Evolutionary conservation across 2,797 vertebrate species (phyloP), one percentile per base, ranked within the genome.

Genomic region (Huso huso): DNA sequence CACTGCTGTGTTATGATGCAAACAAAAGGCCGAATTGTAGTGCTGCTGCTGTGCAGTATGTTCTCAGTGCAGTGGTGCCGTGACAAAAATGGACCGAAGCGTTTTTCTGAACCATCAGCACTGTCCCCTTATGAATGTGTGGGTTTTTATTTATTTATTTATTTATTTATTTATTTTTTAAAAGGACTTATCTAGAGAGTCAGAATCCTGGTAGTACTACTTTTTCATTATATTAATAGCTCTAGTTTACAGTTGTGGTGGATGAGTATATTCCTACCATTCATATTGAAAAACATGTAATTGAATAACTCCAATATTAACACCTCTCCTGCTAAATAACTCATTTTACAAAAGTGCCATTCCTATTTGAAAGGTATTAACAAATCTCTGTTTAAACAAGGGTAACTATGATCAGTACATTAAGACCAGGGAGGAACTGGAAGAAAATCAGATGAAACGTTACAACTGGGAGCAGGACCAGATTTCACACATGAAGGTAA

Each of bases 391-490:
- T 79, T 75, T 75, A 61, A 71, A 66, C 65, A 71, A 99, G 97
- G 97, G 97, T 76, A 99, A 99, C 79, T 99, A 97, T 10, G 96
- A 99, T 80, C 97, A 99, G 82, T 99, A 99, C 52, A 84, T 98
- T 64, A 99, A 99, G 87, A 99, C 97, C 4, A 93, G 97, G 71
- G 86, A 95, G 77, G 96, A 99, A 78, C 82, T 99, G 80, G 97
- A 99, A 76, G 97, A 98, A 82, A 97, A 99, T 81, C 97, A 99
- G 80, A 99, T 99, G 96, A 99, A 99, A 78, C 89, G 96, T 67
- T 99, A 97, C 77, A 97, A 99, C 79, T 99, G 97, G 97, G 97
- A 98, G 73, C 96, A 98, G 73, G 97, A 99, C 78, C 96, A 99
- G 89, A 99, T 99, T 0, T 75, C 95, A 53, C 96, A 99, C 72